Evolutionary conservation across 2,888 invertebrate species (phyloP).

Genomic region (Apomyelois bistriatella): DNA sequence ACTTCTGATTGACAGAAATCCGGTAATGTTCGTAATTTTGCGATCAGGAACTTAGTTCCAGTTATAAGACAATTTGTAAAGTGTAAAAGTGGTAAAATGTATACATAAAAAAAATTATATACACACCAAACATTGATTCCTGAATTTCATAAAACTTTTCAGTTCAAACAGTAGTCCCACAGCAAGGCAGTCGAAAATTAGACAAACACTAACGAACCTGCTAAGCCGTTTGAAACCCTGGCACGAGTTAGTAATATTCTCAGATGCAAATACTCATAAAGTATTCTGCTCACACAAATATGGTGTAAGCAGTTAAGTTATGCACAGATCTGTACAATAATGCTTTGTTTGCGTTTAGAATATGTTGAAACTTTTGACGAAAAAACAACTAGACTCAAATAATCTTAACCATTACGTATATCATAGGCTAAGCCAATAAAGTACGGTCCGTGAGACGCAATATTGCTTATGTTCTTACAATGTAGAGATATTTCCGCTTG

Average conservation of each 20-base stretch:
- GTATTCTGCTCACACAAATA: constrained; percentile 4
- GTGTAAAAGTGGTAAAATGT: neutral
- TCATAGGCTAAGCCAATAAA: constrained; percentile 40
- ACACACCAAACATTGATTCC: no score
- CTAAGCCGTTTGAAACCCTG: constrained; percentile 4
- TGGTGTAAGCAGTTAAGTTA: constrained; percentile 5
- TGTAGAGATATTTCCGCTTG: constrained; percentile 77
- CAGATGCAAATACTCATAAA: constrained; percentile 7
- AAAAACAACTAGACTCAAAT: neutral
- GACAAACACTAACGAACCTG: constrained; percentile 6
- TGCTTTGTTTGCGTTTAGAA: constrained; percentile 20
- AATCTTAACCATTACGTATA: constrained; percentile 19
- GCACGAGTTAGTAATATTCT: constrained; percentile 4
- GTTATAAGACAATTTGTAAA: no score
- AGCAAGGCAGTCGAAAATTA: neutral
- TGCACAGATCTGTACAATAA: neutral
- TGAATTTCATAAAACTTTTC: neutral
- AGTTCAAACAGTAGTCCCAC: neutral
- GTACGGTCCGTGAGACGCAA: constrained; percentile 54
- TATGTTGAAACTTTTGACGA: constrained; percentile 10
- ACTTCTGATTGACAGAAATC: no score
- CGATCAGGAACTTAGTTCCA: no score
- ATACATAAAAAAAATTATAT: neutral
- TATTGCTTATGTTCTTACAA: constrained; percentile 57
- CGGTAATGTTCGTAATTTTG: no score